A percentile compares a stretch with the other conserved stretches of the same genome.
phyloP scores from a whole-genome alignment of 2,113 vertebrate genomes.

The Pseudorhombus dupliciocellatus region DNA sequence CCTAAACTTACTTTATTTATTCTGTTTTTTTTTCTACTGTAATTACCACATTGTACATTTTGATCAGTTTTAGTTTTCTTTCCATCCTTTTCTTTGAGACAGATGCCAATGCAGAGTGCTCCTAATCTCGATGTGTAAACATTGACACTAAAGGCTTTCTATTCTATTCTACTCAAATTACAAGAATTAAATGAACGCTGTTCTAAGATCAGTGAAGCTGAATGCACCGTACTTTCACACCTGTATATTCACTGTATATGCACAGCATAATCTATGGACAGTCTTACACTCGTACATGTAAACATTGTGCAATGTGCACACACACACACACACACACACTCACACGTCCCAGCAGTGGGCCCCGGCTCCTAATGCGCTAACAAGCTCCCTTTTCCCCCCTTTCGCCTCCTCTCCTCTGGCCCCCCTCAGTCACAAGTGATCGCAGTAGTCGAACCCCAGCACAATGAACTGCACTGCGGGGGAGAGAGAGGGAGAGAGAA shows the following conservation, averaged over 20 bases:
- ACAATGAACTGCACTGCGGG: conserved; percentile 95
- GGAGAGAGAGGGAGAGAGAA: conserved; percentile 86
- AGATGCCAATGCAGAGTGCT: no score
- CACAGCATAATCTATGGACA: not conserved
- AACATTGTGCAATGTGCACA: conserved; percentile 1
- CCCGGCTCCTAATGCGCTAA: conserved; percentile 94
- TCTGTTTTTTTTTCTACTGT: no score
- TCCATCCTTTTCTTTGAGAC: no score
- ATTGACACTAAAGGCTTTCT: no score
- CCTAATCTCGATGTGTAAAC: no score
- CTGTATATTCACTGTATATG: not conserved
- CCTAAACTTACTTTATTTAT: no score
- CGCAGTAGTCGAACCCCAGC: conserved; percentile 91
- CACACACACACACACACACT: conserved; percentile 16
- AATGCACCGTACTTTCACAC: not conserved
- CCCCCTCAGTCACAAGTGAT: conserved; percentile 85
- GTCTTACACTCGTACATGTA: conserved; percentile 17
- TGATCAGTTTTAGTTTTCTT: no score
- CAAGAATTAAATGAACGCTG: not conserved
- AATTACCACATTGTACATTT: no score
- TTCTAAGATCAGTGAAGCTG: not conserved
- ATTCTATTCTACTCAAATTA: no score
- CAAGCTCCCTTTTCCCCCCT: conserved; percentile 91
- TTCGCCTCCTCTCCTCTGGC: conserved; percentile 72
- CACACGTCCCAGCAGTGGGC: conserved; percentile 48